Evolutionary conservation across 2,888 invertebrate genomes (phyloP), one percentile per base, ranked within the genome.

Genomic region (Sinohyriopsis cumingii): DNA sequence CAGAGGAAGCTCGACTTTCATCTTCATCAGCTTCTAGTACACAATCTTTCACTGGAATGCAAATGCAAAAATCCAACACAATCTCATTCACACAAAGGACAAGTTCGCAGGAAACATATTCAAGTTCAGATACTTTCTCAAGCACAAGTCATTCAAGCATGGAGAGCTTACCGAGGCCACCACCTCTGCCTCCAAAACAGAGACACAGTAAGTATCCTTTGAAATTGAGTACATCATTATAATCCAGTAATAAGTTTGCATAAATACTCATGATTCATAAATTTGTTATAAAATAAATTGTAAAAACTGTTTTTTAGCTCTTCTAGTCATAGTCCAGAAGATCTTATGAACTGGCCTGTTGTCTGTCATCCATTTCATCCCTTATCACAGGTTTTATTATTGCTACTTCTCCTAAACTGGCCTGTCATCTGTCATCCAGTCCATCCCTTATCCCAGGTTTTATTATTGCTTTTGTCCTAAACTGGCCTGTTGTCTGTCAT

Each of bases 181-280:
- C 97, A 75, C 97, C 97, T 65, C 91, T 97, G 79, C 97, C 97
- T 59, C 94, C 95, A 62, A 97, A 97, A 92, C 96, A 96, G 91
- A 95, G 95, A 91, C 95, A 97, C 92, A 97, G 97, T 96, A 93
- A 95, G 96, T 84, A 24, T 18, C 64, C n/a, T 19, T 19, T 22
- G n/a, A 25, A 15, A 45, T 55, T 22, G 20, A 3, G 18, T 33
- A 15, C 20, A 19, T 33, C 22, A 28, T 22, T 25, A 22, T 24
- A 28, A 22, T 28, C 22, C 6, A 19, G 19, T 63, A 1, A 60
- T 6, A 22, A 60, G 6, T 59, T 22, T 60, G 60, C 6, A 22
- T n/a, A 20, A 28, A 24, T 12, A 15, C 57, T 19, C n/a, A 22
- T n/a, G 9, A 24, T 57, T 22, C 24, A 22, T 57, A 57, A 22